phyloP scores from a whole-genome alignment of 2,113 vertebrate species.

The Eolophus roseicapilla region DNA sequence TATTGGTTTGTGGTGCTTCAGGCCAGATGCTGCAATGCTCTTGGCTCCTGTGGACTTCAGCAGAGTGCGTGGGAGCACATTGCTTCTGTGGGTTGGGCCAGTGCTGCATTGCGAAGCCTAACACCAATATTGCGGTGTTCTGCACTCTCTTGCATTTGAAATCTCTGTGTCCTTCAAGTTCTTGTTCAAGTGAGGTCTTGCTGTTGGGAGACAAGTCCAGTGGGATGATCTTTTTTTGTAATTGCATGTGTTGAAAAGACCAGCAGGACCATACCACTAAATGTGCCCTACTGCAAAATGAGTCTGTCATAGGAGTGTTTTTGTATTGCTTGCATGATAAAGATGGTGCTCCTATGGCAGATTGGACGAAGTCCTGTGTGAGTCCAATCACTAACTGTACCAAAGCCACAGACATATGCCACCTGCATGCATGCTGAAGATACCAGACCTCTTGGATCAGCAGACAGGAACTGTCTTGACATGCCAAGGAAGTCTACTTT shows the following conservation, averaged over 20 bases:
- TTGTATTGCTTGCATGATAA: background rate
- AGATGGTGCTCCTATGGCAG: background rate
- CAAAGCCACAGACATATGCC: background rate
- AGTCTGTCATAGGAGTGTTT: background rate
- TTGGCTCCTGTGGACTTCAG: background rate
- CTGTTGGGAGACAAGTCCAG: background rate
- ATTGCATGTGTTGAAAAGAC: background rate
- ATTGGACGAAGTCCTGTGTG: background rate
- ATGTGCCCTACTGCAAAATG: background rate
- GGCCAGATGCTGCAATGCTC: rapidly evolving
- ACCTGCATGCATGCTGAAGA: background rate
- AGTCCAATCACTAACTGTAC: background rate
- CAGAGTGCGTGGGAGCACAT: background rate
- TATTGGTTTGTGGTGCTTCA: background rate
- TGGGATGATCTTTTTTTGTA: background rate
- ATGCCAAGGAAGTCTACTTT: background rate
- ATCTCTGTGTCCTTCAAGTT: background rate
- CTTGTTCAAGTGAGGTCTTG: background rate
- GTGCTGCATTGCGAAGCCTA: background rate
- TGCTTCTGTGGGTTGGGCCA: background rate
- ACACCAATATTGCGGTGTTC: background rate
- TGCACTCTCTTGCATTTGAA: background rate
- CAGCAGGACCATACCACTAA: background rate
- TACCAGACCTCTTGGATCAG: background rate
- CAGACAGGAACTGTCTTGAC: background rate